Percentiles rank a stretch among this genome's conserved stretches.
Evolutionary conservation across 2,797 vertebrate species (phyloP).

Genomic region (Eulemur rubriventer): DNA sequence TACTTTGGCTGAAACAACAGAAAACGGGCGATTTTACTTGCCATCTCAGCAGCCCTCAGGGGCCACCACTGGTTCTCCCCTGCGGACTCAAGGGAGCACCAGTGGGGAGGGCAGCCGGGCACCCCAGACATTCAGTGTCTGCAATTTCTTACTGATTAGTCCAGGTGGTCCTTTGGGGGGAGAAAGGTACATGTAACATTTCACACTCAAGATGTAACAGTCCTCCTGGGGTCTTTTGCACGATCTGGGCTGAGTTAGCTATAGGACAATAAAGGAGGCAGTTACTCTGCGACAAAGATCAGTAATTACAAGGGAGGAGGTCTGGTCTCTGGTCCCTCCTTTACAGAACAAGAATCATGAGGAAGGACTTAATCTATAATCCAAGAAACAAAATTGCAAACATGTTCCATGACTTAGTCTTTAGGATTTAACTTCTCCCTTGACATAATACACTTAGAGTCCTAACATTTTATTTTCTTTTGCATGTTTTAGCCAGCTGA

Average conservation of each 20-base stretch:
- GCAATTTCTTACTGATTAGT: not conserved
- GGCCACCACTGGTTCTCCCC: too few species aligned
- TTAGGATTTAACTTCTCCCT: not conserved
- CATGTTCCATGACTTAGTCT: not conserved
- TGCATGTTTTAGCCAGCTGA: not conserved
- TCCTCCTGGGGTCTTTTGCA: not conserved
- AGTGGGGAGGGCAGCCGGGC: fast-evolving
- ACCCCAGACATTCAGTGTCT: not conserved
- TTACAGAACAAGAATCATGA: not conserved
- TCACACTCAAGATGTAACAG: not conserved
- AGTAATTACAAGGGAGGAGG: not conserved
- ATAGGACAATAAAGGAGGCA: not conserved
- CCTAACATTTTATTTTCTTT: not conserved
- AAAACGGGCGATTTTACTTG: not conserved
- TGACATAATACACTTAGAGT: not conserved
- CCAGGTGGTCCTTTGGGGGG: not conserved
- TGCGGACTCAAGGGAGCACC: not conserved
- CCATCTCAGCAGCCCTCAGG: not conserved
- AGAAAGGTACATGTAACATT: not conserved
- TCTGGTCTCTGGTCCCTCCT: not conserved
- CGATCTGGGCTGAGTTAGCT: not conserved
- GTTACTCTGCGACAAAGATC: not conserved
- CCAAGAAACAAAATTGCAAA: not conserved
- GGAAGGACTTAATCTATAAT: not conserved
- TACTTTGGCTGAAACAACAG: not conserved